These are phyloP conservation scores for Xenopus borealis DNA, from an alignment of 2,113 vertebrate genomes.

Conservation along the genomic window DNA sequence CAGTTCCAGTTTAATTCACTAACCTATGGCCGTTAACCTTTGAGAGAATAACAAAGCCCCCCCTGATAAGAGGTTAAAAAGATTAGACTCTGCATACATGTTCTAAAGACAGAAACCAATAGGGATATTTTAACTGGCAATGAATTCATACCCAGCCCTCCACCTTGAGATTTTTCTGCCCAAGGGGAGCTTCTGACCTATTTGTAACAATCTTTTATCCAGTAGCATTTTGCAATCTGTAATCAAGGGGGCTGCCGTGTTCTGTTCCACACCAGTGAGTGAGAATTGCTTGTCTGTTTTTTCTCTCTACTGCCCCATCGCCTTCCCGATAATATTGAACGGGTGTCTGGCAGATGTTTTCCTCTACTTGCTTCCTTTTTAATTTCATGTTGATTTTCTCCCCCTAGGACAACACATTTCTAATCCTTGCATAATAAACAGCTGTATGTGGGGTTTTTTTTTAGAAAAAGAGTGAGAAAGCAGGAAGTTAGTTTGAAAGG, in stretches of 20 bases:
- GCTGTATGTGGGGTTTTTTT: too few species aligned
- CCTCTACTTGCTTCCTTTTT: slow-evolving; percentile 3
- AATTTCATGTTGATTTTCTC: slow-evolving; percentile 5
- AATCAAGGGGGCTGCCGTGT: slow-evolving; percentile 23
- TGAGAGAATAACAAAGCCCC: slow-evolving; percentile 9
- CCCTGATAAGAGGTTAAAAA: slow-evolving; percentile 25
- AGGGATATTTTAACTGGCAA: slow-evolving; percentile 22
- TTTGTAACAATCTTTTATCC: slow-evolving; percentile 33
- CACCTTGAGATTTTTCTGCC: slow-evolving; percentile 37
- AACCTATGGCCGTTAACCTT: slow-evolving; percentile 31
- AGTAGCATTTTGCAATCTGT: slow-evolving; percentile 22
- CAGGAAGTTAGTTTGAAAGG: too few species aligned
- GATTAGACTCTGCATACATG: slow-evolving; percentile 17
- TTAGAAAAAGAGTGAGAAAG: too few species aligned
- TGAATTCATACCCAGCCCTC: slow-evolving; percentile 24
- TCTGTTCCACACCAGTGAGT: slow-evolving; percentile 32
- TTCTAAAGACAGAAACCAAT: slow-evolving; percentile 13
- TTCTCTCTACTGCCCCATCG: background rate
- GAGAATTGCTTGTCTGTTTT: slow-evolving; percentile 35
- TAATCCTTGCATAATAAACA: background rate
- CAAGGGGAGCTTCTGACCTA: slow-evolving; percentile 37
- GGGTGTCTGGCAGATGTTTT: slow-evolving; percentile 36
- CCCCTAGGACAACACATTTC: background rate
- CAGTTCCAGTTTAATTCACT: slow-evolving; percentile 6
- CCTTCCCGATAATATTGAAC: slow-evolving; percentile 19